Conservation (phyloP, 2,113 vertebrate species). For the Aegotheles bennettii region DNA sequence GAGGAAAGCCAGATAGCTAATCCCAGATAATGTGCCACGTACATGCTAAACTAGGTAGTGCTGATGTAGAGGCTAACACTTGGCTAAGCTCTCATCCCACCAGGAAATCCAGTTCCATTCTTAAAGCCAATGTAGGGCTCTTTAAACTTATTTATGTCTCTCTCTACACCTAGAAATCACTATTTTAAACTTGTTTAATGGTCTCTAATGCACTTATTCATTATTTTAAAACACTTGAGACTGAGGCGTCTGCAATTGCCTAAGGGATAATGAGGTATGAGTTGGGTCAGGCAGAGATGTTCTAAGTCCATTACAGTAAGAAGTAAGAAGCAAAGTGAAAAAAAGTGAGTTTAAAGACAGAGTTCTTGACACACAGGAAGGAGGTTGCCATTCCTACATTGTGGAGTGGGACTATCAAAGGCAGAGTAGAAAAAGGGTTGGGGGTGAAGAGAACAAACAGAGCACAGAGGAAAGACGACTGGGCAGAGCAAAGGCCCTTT, state of each 20-base stretch:
- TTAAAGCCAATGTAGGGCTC: not conserved
- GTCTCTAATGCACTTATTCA: not conserved
- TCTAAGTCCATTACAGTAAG: not conserved
- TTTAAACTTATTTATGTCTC: not conserved
- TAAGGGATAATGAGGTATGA: not conserved
- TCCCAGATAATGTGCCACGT: not conserved
- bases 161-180: not conserved
- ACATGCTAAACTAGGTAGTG: not conserved
- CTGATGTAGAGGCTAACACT: not conserved
- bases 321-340: not conserved
- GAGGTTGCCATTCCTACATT: not conserved
- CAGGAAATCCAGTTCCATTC: not conserved
- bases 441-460: not conserved
- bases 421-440: not conserved
- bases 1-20: not conserved
- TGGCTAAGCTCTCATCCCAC: not conserved
- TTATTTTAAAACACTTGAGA: not conserved
- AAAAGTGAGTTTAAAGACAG: slow-evolving; percentile 6
- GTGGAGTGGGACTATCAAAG: slow-evolving; percentile 9
- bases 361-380: slow-evolving; percentile 1
- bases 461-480: not conserved
- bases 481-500: not conserved
- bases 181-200: not conserved
- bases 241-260: not conserved
- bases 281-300: not conserved